Percentiles rank a stretch among this genome's conserved stretches.
These are phyloP conservation scores for Dendronephthya gigantea DNA, from an alignment of 64 coral and sea anemone species.

Conservation along the genomic window DNA sequence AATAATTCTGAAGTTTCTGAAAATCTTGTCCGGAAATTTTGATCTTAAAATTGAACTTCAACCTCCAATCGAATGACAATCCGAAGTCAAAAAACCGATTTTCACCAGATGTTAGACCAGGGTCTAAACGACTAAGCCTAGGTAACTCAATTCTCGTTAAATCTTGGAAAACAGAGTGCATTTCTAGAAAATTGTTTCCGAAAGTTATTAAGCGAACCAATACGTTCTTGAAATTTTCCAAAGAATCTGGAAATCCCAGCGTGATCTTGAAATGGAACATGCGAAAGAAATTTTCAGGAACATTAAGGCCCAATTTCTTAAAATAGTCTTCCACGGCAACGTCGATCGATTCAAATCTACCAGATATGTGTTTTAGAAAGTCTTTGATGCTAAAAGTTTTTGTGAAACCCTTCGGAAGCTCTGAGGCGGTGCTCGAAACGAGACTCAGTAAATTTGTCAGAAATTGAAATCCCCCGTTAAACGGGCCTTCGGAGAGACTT, in stretches of 20 bases:
- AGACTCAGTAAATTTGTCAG: constrained; percentile 48
- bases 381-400: constrained; percentile 50
- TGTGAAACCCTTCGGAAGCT: constrained; percentile 56
- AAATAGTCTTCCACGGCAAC: constrained; percentile 55
- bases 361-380: constrained; percentile 26
- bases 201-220: constrained; percentile 44
- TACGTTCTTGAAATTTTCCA: constrained; percentile 49
- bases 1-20: constrained; percentile 30
- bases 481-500: neutral
- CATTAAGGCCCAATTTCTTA: constrained; percentile 29
- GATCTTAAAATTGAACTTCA: constrained; percentile 51
- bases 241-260: constrained; percentile 45
- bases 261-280: constrained; percentile 70
- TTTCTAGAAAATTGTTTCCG: constrained; percentile 64
- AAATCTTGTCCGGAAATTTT: constrained; percentile 50
- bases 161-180: constrained; percentile 45
- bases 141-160: constrained; percentile 45
- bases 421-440: constrained; percentile 33
- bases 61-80: constrained; percentile 71
- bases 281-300: constrained; percentile 50
- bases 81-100: constrained; percentile 48
- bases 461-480: constrained; percentile 35
- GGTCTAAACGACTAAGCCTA: constrained; percentile 1
- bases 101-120: constrained; percentile 11
- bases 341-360: neutral